phyloP scores from a whole-genome alignment of 2,797 vertebrate genomes.

The Poecilia wingei region DNA sequence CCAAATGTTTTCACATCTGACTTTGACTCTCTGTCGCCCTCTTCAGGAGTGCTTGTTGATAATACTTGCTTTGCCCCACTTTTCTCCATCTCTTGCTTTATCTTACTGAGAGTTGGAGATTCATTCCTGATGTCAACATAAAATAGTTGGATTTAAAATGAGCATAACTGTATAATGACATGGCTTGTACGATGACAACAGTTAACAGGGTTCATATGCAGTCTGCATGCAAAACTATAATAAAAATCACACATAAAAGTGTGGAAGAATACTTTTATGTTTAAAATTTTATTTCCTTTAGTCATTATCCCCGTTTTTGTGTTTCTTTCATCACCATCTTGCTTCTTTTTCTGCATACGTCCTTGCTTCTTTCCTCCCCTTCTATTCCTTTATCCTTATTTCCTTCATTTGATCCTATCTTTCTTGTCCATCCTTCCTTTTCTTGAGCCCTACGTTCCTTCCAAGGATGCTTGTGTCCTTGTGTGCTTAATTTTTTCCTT shows the following conservation, averaged over 20 bases:
- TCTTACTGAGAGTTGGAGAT: not conserved
- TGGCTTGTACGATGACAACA: not conserved
- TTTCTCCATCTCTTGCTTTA: not conserved
- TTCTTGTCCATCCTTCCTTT: not conserved
- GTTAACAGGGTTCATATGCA: not conserved
- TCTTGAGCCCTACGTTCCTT: not conserved
- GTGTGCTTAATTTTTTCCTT: not conserved
- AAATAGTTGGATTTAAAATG: not conserved
- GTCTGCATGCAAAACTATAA: not conserved
- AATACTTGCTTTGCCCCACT: not conserved
- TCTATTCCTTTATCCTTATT: not conserved
- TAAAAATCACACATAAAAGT: not conserved
- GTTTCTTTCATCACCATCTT: not conserved
- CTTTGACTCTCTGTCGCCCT: constrained; percentile 78
- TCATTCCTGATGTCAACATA: not conserved
- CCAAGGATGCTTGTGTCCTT: not conserved
- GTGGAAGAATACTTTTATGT: not conserved
- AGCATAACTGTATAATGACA: not conserved
- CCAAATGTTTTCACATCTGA: constrained; percentile 21
- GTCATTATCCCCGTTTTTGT: not conserved
- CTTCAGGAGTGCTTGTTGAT: constrained; percentile 66
- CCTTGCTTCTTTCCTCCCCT: not conserved
- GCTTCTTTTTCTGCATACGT: not conserved
- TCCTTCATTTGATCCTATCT: not conserved
- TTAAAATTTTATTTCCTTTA: not conserved